These are phyloP conservation scores for Neotoxoptera formosana DNA, from an alignment of 1,140 invertebrate genomes.

Conservation along the genomic window DNA sequence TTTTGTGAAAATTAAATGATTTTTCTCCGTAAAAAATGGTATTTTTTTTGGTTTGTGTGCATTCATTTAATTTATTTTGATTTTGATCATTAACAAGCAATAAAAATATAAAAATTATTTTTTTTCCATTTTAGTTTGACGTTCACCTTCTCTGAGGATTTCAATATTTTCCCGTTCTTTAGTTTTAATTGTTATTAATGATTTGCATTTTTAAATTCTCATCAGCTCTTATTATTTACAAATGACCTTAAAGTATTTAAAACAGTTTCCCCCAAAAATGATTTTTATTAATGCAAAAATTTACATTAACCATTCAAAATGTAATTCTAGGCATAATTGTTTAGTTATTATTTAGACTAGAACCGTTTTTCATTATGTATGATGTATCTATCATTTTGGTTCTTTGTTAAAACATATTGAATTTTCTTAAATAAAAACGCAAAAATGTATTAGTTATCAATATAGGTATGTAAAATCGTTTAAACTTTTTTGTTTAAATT, in stretches of 20 bases:
- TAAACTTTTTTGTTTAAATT: background rate
- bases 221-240: background rate
- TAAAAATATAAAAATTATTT: background rate
- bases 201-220: slow-evolving; percentile 12
- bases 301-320: slow-evolving; percentile 5
- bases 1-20: background rate
- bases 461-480: background rate
- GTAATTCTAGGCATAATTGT: background rate
- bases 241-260: background rate
- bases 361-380: background rate
- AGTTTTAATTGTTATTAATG: slow-evolving; percentile 11
- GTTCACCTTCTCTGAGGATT: background rate
- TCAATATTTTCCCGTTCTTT: background rate
- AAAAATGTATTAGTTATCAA: background rate
- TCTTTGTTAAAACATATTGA: background rate
- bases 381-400: background rate
- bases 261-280: background rate
- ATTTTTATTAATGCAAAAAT: background rate
- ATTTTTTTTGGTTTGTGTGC: background rate
- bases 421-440: background rate
- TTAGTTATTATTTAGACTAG: background rate
- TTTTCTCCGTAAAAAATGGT: background rate
- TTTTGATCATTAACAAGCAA: background rate
- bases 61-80: background rate
- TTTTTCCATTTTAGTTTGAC: background rate